Evolutionary conservation across 2,113 vertebrate species (phyloP).

Genomic region (Pterocles orientalis): DNA sequence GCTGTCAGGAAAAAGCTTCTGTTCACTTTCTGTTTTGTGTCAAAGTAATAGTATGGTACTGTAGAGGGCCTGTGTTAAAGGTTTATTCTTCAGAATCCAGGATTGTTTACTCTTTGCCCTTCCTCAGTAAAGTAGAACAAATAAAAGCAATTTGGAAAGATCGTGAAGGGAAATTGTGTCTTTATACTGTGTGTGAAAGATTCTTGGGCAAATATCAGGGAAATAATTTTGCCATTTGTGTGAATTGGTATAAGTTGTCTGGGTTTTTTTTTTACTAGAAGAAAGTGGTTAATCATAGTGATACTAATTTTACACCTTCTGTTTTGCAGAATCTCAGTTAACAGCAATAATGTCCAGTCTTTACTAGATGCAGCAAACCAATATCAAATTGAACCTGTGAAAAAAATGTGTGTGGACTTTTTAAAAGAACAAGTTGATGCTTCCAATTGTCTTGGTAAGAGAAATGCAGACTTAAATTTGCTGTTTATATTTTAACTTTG

Average conservation of each 20-base stretch:
- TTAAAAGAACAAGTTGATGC: slow-evolving; percentile 97
- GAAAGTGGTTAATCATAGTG: not conserved
- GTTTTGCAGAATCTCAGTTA: slow-evolving; percentile 91
- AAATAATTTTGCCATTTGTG: not conserved
- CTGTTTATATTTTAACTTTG: not conserved
- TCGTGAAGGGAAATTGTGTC: not conserved
- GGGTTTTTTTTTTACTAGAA: not conserved
- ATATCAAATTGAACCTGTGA: slow-evolving; percentile 98
- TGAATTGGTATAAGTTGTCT: not conserved
- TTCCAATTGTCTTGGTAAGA: slow-evolving; percentile 95
- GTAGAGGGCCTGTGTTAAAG: not conserved
- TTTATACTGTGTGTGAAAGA: not conserved
- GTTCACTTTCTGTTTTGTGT: not conserved
- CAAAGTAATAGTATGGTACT: not conserved
- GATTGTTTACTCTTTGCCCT: not conserved
- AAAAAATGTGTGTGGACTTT: slow-evolving; percentile 98
- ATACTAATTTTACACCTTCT: slow-evolving; percentile 18
- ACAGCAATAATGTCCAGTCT: slow-evolving; percentile 97
- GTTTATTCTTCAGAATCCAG: not conserved
- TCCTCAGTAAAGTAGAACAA: not conserved
- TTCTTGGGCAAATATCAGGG: not conserved
- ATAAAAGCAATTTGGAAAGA: not conserved
- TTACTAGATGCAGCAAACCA: slow-evolving; percentile 97
- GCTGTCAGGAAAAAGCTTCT: not conserved
- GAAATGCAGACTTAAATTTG: not conserved